Conservation (phyloP, 2,113 vertebrate species). For the Siphamia tubifer region DNA sequence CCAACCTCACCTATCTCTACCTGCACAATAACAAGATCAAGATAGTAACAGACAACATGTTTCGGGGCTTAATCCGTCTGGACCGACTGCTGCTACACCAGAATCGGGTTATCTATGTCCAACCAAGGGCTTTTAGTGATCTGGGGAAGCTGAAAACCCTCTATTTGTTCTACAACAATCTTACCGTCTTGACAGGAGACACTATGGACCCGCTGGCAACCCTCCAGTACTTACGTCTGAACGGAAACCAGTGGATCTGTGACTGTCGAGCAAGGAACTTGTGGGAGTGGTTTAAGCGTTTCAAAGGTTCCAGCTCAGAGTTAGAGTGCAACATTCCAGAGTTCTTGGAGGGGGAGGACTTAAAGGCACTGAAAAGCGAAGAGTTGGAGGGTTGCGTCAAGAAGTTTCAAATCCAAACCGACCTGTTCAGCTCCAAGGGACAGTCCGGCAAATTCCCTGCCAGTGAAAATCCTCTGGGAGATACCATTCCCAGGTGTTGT, state of each 20-base stretch:
- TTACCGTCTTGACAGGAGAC: constrained; percentile 88
- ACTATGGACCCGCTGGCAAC: constrained; percentile 87
- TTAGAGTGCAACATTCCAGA: constrained; percentile 89
- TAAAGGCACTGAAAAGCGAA: constrained; percentile 84
- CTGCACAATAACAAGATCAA: constrained; percentile 96
- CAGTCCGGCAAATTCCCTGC: constrained; percentile 80
- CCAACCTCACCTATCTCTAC: constrained; percentile 96
- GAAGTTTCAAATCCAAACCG: constrained; percentile 83
- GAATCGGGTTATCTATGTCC: constrained; percentile 88
- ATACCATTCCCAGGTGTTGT: constrained; percentile 85
- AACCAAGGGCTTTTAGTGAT: constrained; percentile 87
- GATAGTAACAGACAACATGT: constrained; percentile 90
- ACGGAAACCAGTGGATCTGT: constrained; percentile 97
- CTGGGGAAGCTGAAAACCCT: constrained; percentile 93
- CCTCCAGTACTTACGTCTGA: constrained; percentile 94
- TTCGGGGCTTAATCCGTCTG: constrained; percentile 89
- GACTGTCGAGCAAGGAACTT: constrained; percentile 93
- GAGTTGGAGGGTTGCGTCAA: constrained; percentile 91
- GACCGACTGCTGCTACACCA: constrained; percentile 94
- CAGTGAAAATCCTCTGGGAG: constrained; percentile 75
- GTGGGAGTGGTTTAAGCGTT: constrained; percentile 97
- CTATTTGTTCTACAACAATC: constrained; percentile 96
- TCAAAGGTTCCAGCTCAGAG: constrained; percentile 95
- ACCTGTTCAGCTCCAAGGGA: constrained; percentile 84
- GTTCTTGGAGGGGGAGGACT: constrained; percentile 85